These are phyloP conservation scores for Hylia prasina DNA, from an alignment of 2,113 vertebrate species.

Conservation along the genomic window DNA sequence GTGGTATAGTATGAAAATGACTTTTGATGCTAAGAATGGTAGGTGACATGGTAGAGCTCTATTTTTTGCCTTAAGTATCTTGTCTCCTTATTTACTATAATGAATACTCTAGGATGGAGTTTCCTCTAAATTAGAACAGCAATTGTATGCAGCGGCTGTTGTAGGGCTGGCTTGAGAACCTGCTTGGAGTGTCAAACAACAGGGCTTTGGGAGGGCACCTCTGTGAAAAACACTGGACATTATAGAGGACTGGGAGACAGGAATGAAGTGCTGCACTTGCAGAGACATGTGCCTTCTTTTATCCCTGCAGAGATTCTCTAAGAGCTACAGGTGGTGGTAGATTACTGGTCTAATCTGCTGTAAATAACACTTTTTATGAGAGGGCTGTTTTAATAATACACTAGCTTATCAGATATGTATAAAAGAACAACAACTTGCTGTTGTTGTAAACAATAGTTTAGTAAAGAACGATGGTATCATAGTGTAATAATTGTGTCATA, in stretches of 20 bases:
- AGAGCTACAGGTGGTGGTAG: neutral
- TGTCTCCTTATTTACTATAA: neutral
- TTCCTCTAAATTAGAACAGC: constrained; percentile 33
- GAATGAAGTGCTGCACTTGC: neutral
- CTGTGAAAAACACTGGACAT: neutral
- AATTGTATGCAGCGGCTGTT: neutral
- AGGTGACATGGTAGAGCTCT: neutral
- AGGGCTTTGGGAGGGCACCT: neutral
- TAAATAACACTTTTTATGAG: neutral
- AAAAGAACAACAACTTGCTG: neutral
- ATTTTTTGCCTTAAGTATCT: neutral
- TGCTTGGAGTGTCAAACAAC: neutral
- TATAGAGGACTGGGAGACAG: neutral
- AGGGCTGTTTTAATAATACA: neutral
- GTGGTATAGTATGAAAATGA: neutral
- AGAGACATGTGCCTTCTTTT: neutral
- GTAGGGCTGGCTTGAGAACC: neutral
- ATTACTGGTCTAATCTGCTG: neutral
- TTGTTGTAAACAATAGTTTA: neutral
- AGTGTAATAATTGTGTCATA: neutral
- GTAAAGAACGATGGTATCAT: neutral
- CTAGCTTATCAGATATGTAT: neutral
- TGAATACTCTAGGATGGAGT: neutral
- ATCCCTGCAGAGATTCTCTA: neutral
- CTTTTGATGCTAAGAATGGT: neutral